Base-by-base conservation (phyloP, 1,140 invertebrate genomes). In the Papilio helenus region DNA sequence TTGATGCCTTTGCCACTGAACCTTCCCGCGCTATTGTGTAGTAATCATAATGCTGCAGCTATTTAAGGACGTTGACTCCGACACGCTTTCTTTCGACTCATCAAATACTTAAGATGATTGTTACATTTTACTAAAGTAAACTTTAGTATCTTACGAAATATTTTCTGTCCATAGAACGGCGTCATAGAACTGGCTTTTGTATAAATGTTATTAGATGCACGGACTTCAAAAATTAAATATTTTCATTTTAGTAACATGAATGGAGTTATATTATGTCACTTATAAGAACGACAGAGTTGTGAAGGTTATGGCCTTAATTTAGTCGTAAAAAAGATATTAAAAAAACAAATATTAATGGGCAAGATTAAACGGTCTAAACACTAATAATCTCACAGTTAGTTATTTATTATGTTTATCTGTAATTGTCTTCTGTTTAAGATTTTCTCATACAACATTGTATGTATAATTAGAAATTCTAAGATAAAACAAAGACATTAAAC, bases 11-110 rank as follows among this genome's bases (percentile, higher is more conserved):
- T 65, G 76, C 73, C 58, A 46, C 44, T 79, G 76, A 76, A 42
- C 76, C 76, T 79, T 81, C 81, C 83, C 81, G 80, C 78, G 79
- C 81, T 55, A 85, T 89, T 87, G 85, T 89, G 86, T 87, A 81
- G 86, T 87, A 89, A 90, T 83, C 82, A 84, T 83, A 85, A 88
- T 79, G 83, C 88, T 74, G 86, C 89, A 82, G 82, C 84, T 78
- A 87, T 90, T 88, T 85, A 90, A 91, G 91, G 90, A 91, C 88
- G 86, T 91, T 90, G 89, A 90, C 87, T 89, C 80, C 76, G 78
- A 81, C 80, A 68, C 71, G 81, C 83, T 83, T 82, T 83, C 73
- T 83, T 83, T 85, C 68, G 79, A 58, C 84, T 84, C 82, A 85
- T 84, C 81, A 76, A 85, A 81, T 81, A 80, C 80, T 78, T 81